These are phyloP conservation scores for Lepidocolaptes lacrymiger DNA, from an alignment of 2,797 vertebrate species.

Conservation along the genomic window DNA sequence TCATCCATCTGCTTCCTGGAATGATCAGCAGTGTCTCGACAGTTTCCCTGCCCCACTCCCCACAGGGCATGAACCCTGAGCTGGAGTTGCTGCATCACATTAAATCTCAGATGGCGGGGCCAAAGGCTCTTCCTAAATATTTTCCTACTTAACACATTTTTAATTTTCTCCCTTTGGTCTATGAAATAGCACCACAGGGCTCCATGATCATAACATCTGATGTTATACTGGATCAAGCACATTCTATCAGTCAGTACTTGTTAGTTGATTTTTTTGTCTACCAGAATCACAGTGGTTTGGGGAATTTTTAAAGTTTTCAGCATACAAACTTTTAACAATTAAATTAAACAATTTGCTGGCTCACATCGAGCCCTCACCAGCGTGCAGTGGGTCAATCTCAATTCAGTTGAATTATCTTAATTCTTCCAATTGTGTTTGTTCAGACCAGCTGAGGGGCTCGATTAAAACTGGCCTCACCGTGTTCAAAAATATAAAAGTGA, in stretches of 20 bases:
- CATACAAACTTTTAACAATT: background rate
- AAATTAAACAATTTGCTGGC: background rate
- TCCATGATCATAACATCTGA: background rate
- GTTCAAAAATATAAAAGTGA: background rate
- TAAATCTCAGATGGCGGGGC: rapidly evolving
- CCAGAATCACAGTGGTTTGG: background rate
- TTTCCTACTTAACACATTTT: background rate
- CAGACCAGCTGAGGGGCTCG: background rate
- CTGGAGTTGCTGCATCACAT: rapidly evolving
- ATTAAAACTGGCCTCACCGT: background rate
- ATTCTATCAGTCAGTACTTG: background rate
- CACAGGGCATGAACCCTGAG: rapidly evolving
- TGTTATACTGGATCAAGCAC: background rate
- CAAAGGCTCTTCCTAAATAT: background rate
- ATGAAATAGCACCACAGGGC: background rate
- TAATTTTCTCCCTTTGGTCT: background rate
- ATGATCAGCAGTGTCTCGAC: no score
- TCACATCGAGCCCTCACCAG: background rate
- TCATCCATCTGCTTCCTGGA: background rate
- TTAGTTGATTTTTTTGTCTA: background rate
- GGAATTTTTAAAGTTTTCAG: background rate
- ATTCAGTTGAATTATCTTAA: background rate
- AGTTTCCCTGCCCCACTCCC: background rate
- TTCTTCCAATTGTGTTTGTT: background rate
- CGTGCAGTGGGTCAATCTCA: background rate